A percentile compares a stretch with the other conserved stretches of the same genome.
Conservation (phyloP, 2,797 vertebrate genomes). For the Xyrichtys novacula region DNA sequence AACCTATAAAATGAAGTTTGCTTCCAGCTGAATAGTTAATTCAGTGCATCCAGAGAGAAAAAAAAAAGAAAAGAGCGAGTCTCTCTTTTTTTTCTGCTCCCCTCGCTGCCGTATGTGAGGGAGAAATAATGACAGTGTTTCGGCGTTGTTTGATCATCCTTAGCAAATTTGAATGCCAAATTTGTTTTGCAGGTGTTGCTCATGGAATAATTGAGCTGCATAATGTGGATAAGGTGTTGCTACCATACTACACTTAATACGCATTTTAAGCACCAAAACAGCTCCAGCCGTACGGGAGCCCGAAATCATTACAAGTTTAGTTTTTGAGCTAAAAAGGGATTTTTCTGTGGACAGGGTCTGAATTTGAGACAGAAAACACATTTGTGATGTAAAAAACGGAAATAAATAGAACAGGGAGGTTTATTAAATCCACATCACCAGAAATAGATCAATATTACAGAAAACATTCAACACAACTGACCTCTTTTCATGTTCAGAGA, state of each 20-base stretch:
- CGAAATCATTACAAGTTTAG: conserved; percentile 70
- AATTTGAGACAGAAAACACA: conserved; percentile 17
- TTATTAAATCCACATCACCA: neutral
- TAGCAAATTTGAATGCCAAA: conserved; percentile 89
- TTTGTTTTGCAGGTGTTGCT: conserved; percentile 91
- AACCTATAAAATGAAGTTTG: conserved; percentile 89
- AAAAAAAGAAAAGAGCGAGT: conserved; percentile 23
- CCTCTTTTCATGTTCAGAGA: too few species aligned
- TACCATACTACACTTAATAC: conserved; percentile 84
- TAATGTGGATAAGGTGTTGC: conserved; percentile 88
- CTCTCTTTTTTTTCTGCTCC: conserved; percentile 65
- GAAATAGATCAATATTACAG: neutral
- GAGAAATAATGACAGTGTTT: conserved; percentile 91
- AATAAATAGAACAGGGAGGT: conserved; percentile 4
- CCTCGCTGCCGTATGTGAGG: conserved; percentile 79
- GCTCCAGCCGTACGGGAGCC: conserved; percentile 70
- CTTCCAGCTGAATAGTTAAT: conserved; percentile 88
- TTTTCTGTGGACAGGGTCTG: conserved; percentile 46
- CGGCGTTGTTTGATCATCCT: conserved; percentile 88
- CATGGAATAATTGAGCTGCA: conserved; percentile 87
- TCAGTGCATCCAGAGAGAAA: conserved; percentile 77
- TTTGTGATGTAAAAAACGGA: conserved; percentile 26
- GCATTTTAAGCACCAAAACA: conserved; percentile 81
- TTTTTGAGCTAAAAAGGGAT: conserved; percentile 49
- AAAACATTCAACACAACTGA: too few species aligned